Conservation (phyloP, 2,888 invertebrate species). For the Hirtodrosophila confusa region DNA sequence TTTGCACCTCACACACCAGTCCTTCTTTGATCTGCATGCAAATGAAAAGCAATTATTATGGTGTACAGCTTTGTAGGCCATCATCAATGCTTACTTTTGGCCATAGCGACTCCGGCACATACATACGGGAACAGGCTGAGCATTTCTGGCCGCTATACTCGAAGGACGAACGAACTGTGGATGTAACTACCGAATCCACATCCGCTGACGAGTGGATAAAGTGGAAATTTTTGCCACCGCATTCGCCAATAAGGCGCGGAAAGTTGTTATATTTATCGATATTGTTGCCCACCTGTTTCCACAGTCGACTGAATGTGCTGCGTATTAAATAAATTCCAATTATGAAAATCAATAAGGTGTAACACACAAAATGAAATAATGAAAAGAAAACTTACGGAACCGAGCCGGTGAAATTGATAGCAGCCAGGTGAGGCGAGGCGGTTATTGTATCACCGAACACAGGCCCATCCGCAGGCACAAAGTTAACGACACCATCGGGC, state of each 20-base stretch:
- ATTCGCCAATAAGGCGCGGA: constrained; percentile 97
- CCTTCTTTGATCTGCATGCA: constrained; percentile 85
- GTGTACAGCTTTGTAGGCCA: neutral
- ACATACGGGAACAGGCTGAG: constrained; percentile 98
- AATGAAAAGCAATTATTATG: neutral
- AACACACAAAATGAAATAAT: constrained; percentile 1
- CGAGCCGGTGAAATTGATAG: constrained; percentile 99
- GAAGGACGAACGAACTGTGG: constrained; percentile 95
- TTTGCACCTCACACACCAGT: constrained; percentile 88
- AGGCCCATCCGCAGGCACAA: constrained; percentile 97
- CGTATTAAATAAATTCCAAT: constrained; percentile 7
- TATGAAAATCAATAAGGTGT: constrained; percentile 31
- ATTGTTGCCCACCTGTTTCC: constrained; percentile 96
- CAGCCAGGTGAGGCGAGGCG: constrained; percentile 92
- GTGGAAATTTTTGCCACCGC: constrained; percentile 99
- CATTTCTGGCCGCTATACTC: constrained; percentile 99
- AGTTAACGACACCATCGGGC: constrained; percentile 98
- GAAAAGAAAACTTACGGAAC: constrained; percentile 88
- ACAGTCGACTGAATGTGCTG: constrained; percentile 95
- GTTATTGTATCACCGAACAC: constrained; percentile 97
- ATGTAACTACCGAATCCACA: constrained; percentile 90
- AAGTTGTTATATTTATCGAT: constrained; percentile 93
- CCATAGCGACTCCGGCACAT: constrained; percentile 96
- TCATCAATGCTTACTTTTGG: constrained; percentile 85
- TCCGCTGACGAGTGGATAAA: constrained; percentile 97